phyloP scores from a whole-genome alignment of 1,140 invertebrate species.

The Eubasilissa regina region DNA sequence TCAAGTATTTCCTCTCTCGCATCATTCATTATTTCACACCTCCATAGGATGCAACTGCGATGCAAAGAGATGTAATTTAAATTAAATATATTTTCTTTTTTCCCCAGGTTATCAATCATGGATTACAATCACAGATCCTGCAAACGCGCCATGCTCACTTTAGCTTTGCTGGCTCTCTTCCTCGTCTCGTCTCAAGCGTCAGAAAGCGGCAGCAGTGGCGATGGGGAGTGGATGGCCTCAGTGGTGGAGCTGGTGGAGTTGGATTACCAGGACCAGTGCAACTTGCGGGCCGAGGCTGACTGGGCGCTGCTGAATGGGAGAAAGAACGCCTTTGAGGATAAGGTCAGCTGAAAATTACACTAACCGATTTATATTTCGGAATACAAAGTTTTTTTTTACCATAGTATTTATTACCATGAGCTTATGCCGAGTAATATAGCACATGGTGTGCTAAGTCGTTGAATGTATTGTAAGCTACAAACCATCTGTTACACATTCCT shows the following conservation, averaged over 20 bases:
- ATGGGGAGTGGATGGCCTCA: conserved; percentile 26
- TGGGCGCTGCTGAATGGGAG: conserved; percentile 63
- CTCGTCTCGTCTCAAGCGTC: not conserved
- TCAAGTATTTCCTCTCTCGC: too few relatives aligned
- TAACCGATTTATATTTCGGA: too few relatives aligned
- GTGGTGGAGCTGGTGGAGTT: conserved; percentile 62
- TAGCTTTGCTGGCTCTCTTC: not conserved
- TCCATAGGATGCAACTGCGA: too few relatives aligned
- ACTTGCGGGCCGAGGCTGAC: conserved; percentile 60
- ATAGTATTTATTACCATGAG: too few relatives aligned
- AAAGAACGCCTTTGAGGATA: conserved; percentile 56
- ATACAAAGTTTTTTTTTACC: too few relatives aligned
- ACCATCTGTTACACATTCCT: too few relatives aligned
- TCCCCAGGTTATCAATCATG: not conserved
- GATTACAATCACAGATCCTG: not conserved
- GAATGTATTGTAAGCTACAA: too few relatives aligned
- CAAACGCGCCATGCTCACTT: not conserved
- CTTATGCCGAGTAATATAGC: too few relatives aligned
- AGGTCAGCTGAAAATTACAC: conserved; percentile 41
- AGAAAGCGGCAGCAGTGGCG: not conserved
- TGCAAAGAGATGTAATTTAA: too few relatives aligned
- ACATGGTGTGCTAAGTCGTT: too few relatives aligned
- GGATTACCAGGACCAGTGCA: conserved; percentile 65
- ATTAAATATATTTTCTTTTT: too few relatives aligned
- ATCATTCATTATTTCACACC: too few relatives aligned